A percentile compares a stretch with the other conserved stretches of the same genome.
phyloP scores from a whole-genome alignment of 2,888 invertebrate species.

The Dione juno region DNA sequence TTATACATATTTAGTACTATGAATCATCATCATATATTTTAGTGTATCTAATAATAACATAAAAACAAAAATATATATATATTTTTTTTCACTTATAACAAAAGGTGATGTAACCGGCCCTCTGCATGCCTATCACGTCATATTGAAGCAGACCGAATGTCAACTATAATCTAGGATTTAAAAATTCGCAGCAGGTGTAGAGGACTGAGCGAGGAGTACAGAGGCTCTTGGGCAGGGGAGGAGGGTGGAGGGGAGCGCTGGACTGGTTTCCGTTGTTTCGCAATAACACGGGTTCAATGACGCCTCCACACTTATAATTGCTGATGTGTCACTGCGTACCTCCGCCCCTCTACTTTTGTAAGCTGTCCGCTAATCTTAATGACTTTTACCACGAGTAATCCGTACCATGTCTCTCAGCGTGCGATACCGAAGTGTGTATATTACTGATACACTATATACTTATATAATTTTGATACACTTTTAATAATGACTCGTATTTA shows the following conservation, averaged over 20 bases:
- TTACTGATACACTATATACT: neutral
- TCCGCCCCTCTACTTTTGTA: conserved; percentile 67
- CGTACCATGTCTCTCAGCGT: conserved; percentile 11
- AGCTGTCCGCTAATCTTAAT: conserved; percentile 48
- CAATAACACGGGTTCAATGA: conserved; percentile 82
- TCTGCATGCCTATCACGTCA: conserved; percentile 70
- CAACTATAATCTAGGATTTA: conserved; percentile 81
- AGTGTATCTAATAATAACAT: neutral
- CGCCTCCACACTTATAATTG: conserved; percentile 77
- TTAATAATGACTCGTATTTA: neutral
- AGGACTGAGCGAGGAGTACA: conserved; percentile 47
- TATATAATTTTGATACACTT: neutral
- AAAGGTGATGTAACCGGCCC: conserved; percentile 67
- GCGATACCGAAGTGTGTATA: conserved; percentile 9
- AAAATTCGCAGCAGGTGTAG: conserved; percentile 81
- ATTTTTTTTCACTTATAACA: neutral
- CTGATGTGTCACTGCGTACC: conserved; percentile 71
- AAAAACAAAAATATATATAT: neutral
- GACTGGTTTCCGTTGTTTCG: conserved; percentile 84
- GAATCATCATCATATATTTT: no score
- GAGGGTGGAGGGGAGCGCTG: conserved; percentile 56
- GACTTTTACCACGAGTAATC: conserved; percentile 44
- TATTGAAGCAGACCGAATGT: conserved; percentile 69
- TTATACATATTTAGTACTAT: no score
- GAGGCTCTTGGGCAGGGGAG: conserved; percentile 48